Base-by-base conservation (phyloP, 2,888 invertebrate genomes). In the Diplolepis rosae region DNA sequence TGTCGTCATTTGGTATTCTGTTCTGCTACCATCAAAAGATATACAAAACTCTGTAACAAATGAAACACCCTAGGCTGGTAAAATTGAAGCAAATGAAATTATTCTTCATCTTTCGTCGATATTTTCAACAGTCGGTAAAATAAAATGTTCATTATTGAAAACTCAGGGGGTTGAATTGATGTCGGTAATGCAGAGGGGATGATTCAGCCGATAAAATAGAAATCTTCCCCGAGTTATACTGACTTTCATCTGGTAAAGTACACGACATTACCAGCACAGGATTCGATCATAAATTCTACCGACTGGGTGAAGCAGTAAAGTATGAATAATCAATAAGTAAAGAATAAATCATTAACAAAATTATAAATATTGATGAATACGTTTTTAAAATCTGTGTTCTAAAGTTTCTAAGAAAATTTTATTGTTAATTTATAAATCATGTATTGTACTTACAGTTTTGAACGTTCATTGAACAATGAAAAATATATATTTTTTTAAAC, bases 121-220 rank as follows among this genome's bases (percentile, higher is more conserved):
- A 45, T 11, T 45, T 45, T 45, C 45, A 18, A 9, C 45, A 1
- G 45, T 45, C 18, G 45, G 18, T 45, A 45, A 45, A 15, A 45
- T 1, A 18, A 45, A 18, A 1, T 3, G n/a, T 15, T 9, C 18
- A 18, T 2, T 4, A 18, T 1, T 18, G 7, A 18, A 45, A 18
- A 4, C 4, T 15, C 45, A 18, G 18, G 18, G 18, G 45, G 18
- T 45, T 45, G 3, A 11, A 45, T 42, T 6, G n/a, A 22, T 1
- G 74, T 73, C 71, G 75, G 67, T 72, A 75, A 72, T 28, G 71
- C 65, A 77, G 77, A 45, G 28, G 74, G 74, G 75, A 71, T 72
- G 75, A 66, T 45, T 13, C 15, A 22, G 24, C 2, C 0, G 35
- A 30, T 45, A 45, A 45, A 45, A 18, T 3, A 45, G 45, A 2